Evolutionary conservation across 1,140 invertebrate species (phyloP), one percentile per base, ranked within the genome.

Genomic region (Dendroctonus valens): DNA sequence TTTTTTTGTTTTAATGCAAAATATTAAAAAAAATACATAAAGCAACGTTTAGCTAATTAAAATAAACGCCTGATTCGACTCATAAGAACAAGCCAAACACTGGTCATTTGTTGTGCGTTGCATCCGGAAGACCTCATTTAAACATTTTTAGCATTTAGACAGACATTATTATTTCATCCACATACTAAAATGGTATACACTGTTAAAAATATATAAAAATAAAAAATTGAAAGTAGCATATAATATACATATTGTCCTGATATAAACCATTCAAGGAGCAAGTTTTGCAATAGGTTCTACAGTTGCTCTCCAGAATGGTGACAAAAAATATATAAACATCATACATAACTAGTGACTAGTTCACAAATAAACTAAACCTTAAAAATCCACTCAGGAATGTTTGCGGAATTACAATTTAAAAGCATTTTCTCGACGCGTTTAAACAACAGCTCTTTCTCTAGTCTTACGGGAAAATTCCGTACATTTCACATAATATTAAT

Each of bases 341-440:
- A 48, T 48, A n/a, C 14, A 48, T 48, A 48, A 48, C 46, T 48
- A 48, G 46, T 48, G 46, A 48, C 46, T 48, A 48, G 46, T 48
- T 14, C 7, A 14, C 46, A 8, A 48, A 48, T 48, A 48, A n/a
- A 48, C 11, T 48, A 48, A 48, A 48, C 5, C 26, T 26, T 26
- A 26, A 48, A 11, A 48, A 11, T 14, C 46, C 46, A 6, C 46
- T 14, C 46, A 48, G 46, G 11, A 48, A 48, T 11, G 26, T 2
- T 26, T 3, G 26, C 26, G 26, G 3, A 26, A 26, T 26, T 26
- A n/a, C 26, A 26, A 26, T 2, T 26, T 26, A 26, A 26, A 26
- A 26, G 26, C 26, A 26, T 26, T 26, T 26, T 26, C 26, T 26
- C 26, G 26, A 26, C 26, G 1, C 1, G 26, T 26, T 26, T 48